A percentile compares a stretch with the other conserved stretches of the same genome.
Conservation (phyloP, 2,113 vertebrate species). For the Mirza zaza region DNA sequence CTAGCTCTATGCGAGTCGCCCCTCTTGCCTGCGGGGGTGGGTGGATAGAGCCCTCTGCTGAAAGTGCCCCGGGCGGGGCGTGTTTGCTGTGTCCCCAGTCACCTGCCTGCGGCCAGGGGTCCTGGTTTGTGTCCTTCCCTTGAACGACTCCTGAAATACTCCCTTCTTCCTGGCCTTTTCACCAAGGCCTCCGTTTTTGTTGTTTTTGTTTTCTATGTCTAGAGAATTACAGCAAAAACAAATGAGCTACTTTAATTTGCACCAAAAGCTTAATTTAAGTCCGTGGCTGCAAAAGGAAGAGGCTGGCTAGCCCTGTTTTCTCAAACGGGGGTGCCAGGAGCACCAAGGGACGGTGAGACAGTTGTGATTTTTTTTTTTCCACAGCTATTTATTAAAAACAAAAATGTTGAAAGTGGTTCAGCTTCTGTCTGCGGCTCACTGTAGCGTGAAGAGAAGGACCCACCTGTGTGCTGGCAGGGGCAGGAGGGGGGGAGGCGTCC, state of each 20-base stretch:
- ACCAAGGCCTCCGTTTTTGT: background rate
- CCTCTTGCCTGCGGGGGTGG: background rate
- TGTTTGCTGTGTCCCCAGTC: background rate
- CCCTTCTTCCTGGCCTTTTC: background rate
- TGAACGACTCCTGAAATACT: background rate
- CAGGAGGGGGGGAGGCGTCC: background rate
- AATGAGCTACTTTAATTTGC: background rate
- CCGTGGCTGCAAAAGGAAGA: background rate
- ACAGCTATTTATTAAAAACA: background rate
- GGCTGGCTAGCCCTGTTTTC: background rate
- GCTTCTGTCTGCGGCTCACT: background rate
- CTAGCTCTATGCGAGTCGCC: background rate
- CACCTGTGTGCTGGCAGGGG: background rate
- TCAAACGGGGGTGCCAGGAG: background rate
- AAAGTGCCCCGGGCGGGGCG: background rate
- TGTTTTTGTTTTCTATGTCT: background rate
- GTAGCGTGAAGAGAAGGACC: background rate
- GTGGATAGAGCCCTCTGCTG: background rate
- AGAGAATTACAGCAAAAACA: background rate
- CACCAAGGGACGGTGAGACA: accelerated
- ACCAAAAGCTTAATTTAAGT: background rate
- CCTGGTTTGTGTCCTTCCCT: background rate
- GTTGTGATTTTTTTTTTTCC: background rate
- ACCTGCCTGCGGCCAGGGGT: background rate
- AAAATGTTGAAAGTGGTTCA: background rate